Base-by-base conservation (phyloP, 2,797 vertebrate species). In the Lutjanus campechanus region DNA sequence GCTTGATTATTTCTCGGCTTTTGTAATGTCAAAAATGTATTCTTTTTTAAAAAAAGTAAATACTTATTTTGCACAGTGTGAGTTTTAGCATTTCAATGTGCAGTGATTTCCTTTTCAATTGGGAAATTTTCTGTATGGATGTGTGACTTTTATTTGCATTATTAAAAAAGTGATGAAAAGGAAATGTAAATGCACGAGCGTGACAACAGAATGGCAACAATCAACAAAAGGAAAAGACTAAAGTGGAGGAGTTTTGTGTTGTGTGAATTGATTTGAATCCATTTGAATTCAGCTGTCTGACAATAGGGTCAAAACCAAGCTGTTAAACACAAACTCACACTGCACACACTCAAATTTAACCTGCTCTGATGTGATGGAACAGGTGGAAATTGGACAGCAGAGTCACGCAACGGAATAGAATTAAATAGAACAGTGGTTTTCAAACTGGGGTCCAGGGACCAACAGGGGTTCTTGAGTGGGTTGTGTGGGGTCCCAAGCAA, bases 1-100 rank as follows among this genome's bases (percentile, higher is more conserved):
- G 11, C 47, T 69, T 87, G 59, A 83, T 85, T 69, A 73, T 87
- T 82, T 85, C 80, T 41, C 11, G 61, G 47, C 40, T 73, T 83
- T 81, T 81, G 62, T 56, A 40, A 74, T 72, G 49, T 66, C n/a
- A 69, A 58, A 76, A 65, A 43, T n/a, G 1, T 19, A 56, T n/a
- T 63, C 76, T 66, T 79, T 11, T 58, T 43, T 17, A n/a, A 16
- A 41, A 16, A n/a, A 46, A 20, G 40, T 56, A 77, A 83, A 81
- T 19, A 8, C 59, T 70, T 70, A 41, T 73, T 81, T 76, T 77
- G 25, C 22, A 53, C 36, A 36, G 46, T 60, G 22, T 16, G 63
- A 68, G 19, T 73, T 85, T 77, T 51, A 69, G 58, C 69, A 72
- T 87, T 72, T 77, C 43, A 79, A 65, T 73, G 53, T 51, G 29